Conservation (phyloP, 1,140 invertebrate species). For the Drosophila sechellia region DNA sequence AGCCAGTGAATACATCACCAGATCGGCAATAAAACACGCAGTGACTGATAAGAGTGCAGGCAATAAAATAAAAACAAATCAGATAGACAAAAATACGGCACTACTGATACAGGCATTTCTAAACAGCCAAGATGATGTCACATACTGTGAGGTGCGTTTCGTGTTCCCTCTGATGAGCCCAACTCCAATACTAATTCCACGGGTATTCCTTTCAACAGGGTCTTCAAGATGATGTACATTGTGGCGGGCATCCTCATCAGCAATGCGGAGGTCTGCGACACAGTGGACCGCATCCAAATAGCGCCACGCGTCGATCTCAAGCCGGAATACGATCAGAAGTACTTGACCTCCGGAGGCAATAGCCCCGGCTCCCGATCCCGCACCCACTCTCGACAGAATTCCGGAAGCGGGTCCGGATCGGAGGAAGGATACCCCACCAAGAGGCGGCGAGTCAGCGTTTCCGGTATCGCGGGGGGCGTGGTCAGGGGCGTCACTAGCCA, state of each 20-base stretch:
- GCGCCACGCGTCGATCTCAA: constrained; percentile 80
- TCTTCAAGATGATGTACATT: constrained; percentile 82
- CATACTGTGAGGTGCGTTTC: constrained; percentile 78
- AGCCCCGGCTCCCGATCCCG: constrained; percentile 24
- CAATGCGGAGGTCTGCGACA: constrained; percentile 81
- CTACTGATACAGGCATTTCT: constrained; percentile 14
- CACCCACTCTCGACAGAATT: constrained; percentile 31
- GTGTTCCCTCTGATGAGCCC: neutral
- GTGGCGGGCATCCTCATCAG: constrained; percentile 80
- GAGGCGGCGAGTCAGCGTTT: constrained; percentile 50
- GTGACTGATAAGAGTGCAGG: constrained; percentile 33
- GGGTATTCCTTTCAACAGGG: constrained; percentile 32
- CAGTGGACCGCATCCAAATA: constrained; percentile 81
- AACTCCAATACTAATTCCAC: neutral
- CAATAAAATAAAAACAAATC: constrained; percentile 15
- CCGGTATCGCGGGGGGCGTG: constrained; percentile 53
- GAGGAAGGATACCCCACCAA: constrained; percentile 19
- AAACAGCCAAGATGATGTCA: constrained; percentile 68
- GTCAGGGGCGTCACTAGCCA: constrained; percentile 63
- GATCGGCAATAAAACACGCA: constrained; percentile 40
- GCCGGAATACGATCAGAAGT: constrained; percentile 27
- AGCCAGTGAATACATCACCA: constrained; percentile 47
- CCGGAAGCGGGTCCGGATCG: constrained; percentile 19
- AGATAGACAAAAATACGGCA: constrained; percentile 3
- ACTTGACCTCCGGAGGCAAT: constrained; percentile 8